These are phyloP conservation scores for Papilio gigon DNA, from an alignment of 2,888 invertebrate genomes.

Conservation along the genomic window DNA sequence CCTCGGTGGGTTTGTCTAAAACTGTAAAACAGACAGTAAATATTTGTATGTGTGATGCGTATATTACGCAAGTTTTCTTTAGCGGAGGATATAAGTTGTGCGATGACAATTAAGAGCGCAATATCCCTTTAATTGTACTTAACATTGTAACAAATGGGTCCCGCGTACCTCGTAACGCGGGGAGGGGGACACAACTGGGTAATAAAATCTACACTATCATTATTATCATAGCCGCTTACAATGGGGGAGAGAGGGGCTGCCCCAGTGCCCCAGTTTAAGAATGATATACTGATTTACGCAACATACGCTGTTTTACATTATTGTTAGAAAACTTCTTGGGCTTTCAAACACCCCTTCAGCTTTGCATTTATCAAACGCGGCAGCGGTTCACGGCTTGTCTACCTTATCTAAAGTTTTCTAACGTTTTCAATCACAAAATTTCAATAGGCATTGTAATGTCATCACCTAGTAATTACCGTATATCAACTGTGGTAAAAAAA, in stretches of 20 bases:
- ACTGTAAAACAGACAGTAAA: slow-evolving; percentile 36
- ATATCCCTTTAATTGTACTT: slow-evolving; percentile 63
- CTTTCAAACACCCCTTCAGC: background rate
- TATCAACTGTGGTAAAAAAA: background rate
- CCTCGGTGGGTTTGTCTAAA: background rate
- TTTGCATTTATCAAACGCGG: background rate
- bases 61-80: slow-evolving; percentile 51
- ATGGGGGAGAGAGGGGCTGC: slow-evolving; percentile 19
- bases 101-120: slow-evolving; percentile 64
- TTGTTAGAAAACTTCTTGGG: background rate
- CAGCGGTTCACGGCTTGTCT: too few relatives aligned
- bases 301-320: slow-evolving; percentile 2
- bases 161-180: slow-evolving; percentile 53
- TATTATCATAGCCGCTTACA: slow-evolving; percentile 32
- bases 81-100: slow-evolving; percentile 56
- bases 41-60: slow-evolving; percentile 46
- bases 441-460: background rate
- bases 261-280: slow-evolving; percentile 33
- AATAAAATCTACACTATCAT: slow-evolving; percentile 54
- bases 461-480: background rate
- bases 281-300: slow-evolving; percentile 19
- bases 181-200: slow-evolving; percentile 51
- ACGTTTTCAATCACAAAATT: background rate
- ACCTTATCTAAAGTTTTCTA: background rate
- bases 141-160: slow-evolving; percentile 61